These are phyloP conservation scores for Peromyscus californicus DNA, from an alignment of 2,113 vertebrate genomes.

Conservation along the genomic window DNA sequence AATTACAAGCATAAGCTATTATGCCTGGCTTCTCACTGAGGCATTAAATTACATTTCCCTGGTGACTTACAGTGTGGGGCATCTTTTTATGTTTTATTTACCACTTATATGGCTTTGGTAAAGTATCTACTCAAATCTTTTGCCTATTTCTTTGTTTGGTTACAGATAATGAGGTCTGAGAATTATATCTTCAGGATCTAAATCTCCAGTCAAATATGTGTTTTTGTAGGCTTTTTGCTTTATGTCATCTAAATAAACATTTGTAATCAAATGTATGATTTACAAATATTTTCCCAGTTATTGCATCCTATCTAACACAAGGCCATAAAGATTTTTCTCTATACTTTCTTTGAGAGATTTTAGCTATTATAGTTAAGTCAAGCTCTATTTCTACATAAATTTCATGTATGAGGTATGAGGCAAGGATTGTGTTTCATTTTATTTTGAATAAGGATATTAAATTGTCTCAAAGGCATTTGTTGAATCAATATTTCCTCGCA, in stretches of 20 bases:
- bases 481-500: neutral
- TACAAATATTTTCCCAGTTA: neutral
- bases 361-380: neutral
- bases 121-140: neutral
- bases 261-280: neutral
- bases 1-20: neutral
- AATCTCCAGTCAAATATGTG: neutral
- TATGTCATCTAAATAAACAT: neutral
- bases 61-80: neutral
- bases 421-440: neutral
- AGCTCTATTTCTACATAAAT: neutral
- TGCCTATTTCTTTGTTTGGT: neutral
- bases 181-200: neutral
- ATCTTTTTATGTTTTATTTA: neutral
- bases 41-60: neutral
- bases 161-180: neutral
- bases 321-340: neutral
- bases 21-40: neutral
- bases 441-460: neutral
- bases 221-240: neutral
- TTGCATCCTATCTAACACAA: neutral
- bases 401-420: neutral
- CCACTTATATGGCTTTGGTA: neutral
- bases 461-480: neutral
- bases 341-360: neutral